Base-by-base conservation (phyloP, 2,888 invertebrate species). In the Limnephilus marmoratus region DNA sequence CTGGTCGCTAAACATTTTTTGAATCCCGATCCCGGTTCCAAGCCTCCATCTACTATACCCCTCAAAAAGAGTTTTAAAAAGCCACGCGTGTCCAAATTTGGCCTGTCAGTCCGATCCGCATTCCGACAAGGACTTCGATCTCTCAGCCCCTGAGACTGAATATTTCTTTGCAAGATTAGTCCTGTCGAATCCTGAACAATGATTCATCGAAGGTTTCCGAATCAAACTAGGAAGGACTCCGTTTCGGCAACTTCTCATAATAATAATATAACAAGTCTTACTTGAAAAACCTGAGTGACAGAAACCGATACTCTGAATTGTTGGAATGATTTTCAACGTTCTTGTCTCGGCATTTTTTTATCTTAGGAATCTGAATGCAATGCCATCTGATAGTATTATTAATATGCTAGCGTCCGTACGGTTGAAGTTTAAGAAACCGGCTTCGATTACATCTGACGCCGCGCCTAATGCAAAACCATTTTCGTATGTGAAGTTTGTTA, bases 121-220 rank as follows among this genome's bases (percentile, higher is more conserved):
- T 91, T 91, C 91, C 82, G 37, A 82, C 81, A 88, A 91, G 91
- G 91, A 87, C 91, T 87, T 88, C 87, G 91, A 91, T 91, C 91
- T 87, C 88, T 86, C 86, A 45, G 41, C 15, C 53, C 86, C 45
- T 29, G 86, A 29, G 45, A 24, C 45, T n/a, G 49, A 24, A 37
- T 41, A 15, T 11, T 24, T 31, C 12, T 29, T 34, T 18, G 81
- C 88, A 80, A 89, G 88, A 89, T 89, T 80, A 89, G 24, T 89
- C 80, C 88, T 89, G 88, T 80, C 81, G 80, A 18, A 85, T 37
- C 41, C 34, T 9, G 37, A 68, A 68, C 7, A 68, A 68, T 68
- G 68, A 68, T 68, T 68, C 68, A 68, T n/a, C 68, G 24, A 68
- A 68, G 68, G 68, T 68, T 68, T n/a, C 68, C 9, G 68, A 24